Evolutionary conservation across 2,797 vertebrate species (phyloP).

Genomic region (Anniella stebbinsi): DNA sequence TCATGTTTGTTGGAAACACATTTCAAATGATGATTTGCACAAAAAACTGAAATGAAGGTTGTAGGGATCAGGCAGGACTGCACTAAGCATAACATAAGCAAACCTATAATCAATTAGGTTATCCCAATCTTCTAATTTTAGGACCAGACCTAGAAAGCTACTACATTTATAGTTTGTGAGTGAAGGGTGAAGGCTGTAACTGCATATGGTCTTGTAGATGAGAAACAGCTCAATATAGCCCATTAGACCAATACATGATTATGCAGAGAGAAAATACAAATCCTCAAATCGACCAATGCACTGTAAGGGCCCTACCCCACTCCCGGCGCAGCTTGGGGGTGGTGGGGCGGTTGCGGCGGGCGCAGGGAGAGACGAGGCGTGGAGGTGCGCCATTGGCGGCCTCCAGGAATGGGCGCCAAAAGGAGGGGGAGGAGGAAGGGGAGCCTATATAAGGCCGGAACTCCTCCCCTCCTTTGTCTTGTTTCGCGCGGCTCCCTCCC

Average conservation of each 20-base stretch:
- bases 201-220: not conserved
- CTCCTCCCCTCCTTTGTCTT: too few relatives aligned
- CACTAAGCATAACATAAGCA: slow-evolving; percentile 62
- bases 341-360: too few relatives aligned
- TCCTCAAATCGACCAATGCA: not conserved
- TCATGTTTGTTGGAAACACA: slow-evolving; percentile 13
- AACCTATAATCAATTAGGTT: slow-evolving; percentile 70
- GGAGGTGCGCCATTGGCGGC: too few relatives aligned
- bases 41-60: slow-evolving; percentile 60
- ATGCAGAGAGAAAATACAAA: not conserved
- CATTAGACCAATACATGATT: not conserved
- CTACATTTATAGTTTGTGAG: slow-evolving; percentile 10
- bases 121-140: slow-evolving; percentile 65
- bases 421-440: too few relatives aligned
- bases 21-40: not conserved
- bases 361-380: too few relatives aligned
- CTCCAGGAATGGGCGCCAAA: too few relatives aligned
- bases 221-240: not conserved
- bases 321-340: too few relatives aligned
- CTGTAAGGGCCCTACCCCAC: too few relatives aligned
- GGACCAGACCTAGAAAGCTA: slow-evolving; percentile 22
- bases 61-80: slow-evolving; percentile 53
- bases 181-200: not conserved
- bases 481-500: too few relatives aligned
- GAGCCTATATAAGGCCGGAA: too few relatives aligned